These are phyloP conservation scores for Esox masquinongy DNA, from an alignment of 2,797 vertebrate genomes.

Conservation along the genomic window DNA sequence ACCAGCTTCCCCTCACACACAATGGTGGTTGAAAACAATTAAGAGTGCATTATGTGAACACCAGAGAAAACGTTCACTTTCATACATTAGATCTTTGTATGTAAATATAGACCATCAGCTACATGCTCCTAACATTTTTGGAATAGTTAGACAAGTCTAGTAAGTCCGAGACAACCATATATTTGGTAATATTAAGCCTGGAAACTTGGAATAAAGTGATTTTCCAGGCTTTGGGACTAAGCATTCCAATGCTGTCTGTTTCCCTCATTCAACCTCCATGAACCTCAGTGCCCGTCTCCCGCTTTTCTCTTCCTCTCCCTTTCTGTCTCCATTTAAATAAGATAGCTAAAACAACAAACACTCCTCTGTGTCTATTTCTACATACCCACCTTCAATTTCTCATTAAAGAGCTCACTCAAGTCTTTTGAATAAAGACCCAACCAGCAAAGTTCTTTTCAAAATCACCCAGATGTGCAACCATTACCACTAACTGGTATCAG, in stretches of 20 bases:
- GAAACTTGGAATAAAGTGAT: constrained; percentile 32
- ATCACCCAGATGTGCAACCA: constrained; percentile 14
- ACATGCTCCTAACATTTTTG: neutral
- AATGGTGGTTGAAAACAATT: constrained; percentile 42
- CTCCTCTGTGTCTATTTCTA: constrained; percentile 38
- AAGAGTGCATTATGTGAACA: neutral
- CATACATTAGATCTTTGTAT: neutral
- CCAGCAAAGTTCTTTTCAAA: constrained; percentile 33
- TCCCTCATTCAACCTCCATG: constrained; percentile 41
- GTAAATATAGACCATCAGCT: constrained; percentile 4
- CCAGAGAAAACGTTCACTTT: neutral
- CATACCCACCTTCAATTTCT: constrained; percentile 37
- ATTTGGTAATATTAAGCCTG: neutral
- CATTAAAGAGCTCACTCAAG: constrained; percentile 10
- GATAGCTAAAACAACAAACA: constrained; percentile 48
- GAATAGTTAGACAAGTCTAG: constrained; percentile 6
- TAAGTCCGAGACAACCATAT: constrained; percentile 9
- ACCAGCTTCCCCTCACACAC: constrained; percentile 53
- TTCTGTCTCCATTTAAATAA: constrained; percentile 19
- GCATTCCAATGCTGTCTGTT: constrained; percentile 56
- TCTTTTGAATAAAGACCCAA: neutral
- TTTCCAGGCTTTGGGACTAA: constrained; percentile 53
- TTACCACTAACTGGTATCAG: constrained; percentile 3
- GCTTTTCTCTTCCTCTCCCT: constrained; percentile 6
- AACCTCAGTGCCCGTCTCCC: constrained; percentile 14